Percentiles rank a stretch among this genome's conserved stretches.
Evolutionary conservation across 2,797 vertebrate species (phyloP).

Genomic region (Leptatherina wallacei): DNA sequence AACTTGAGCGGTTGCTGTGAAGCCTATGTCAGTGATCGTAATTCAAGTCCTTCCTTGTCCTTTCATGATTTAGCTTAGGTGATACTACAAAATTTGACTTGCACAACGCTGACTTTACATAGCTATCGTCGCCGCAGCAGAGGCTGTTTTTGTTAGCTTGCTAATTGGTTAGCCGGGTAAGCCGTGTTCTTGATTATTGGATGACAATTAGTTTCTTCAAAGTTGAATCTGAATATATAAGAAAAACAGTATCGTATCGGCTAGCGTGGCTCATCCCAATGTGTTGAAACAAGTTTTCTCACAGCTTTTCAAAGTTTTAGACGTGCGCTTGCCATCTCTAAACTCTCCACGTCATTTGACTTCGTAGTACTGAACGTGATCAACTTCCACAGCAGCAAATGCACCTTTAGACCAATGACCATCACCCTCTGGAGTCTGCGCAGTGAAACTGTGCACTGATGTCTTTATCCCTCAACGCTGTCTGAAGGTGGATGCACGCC

Average conservation of each 20-base stretch:
- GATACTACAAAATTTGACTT: background rate
- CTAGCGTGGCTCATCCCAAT: background rate
- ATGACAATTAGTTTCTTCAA: constrained; percentile 1
- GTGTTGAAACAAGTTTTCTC: constrained; percentile 3
- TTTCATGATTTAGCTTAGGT: constrained; percentile 26
- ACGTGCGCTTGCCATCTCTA: background rate
- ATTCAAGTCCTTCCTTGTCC: constrained; percentile 4
- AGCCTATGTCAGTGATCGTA: constrained; percentile 4
- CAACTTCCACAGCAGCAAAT: constrained; percentile 44
- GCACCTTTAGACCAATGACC: constrained; percentile 50
- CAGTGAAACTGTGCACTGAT: rapidly evolving
- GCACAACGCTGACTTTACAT: constrained; percentile 34
- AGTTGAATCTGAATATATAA: background rate
- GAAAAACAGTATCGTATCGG: rapidly evolving
- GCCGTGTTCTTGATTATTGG: constrained; percentile 2
- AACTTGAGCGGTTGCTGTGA: constrained; percentile 1
- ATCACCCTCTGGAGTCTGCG: constrained; percentile 58
- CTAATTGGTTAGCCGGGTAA: constrained; percentile 53
- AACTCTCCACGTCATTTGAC: constrained; percentile 71
- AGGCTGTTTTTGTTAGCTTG: constrained; percentile 58
- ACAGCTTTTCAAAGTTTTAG: constrained; percentile 60
- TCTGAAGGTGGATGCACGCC: constrained; percentile 31
- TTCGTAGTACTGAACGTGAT: constrained; percentile 36
- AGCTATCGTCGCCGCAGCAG: background rate
- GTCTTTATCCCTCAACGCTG: background rate